phyloP scores from a whole-genome alignment of 2,113 vertebrate species.

The Poeciliopsis occidentalis region DNA sequence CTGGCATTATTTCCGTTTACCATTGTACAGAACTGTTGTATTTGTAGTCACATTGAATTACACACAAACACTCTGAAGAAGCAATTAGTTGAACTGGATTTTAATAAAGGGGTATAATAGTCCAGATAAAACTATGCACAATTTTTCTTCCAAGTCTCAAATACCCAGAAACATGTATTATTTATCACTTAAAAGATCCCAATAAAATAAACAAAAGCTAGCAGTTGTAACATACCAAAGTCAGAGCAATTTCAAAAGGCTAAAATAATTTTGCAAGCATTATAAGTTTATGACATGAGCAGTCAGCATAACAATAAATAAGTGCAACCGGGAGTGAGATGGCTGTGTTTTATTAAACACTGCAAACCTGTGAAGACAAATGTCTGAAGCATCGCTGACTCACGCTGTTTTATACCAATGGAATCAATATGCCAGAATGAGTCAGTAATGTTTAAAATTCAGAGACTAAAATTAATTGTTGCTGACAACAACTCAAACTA shows the following conservation, averaged over 20 bases:
- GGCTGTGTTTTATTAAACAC: slow-evolving; percentile 4
- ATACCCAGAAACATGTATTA: background rate
- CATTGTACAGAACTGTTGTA: no score
- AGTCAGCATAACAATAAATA: slow-evolving; percentile 30
- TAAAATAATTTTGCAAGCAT: background rate
- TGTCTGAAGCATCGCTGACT: background rate
- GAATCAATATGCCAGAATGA: slow-evolving; percentile 17
- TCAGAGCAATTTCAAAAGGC: background rate
- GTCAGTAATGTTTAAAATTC: slow-evolving; percentile 2
- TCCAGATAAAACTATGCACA: background rate
- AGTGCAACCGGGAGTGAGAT: slow-evolving; percentile 33
- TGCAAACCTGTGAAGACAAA: slow-evolving; percentile 12
- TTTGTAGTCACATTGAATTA: background rate
- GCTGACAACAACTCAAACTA: slow-evolving; percentile 11
- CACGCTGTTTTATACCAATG: slow-evolving; percentile 3
- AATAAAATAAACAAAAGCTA: background rate
- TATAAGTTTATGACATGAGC: slow-evolving; percentile 43
- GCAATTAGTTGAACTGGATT: background rate
- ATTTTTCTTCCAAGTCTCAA: background rate
- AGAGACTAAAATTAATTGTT: slow-evolving; percentile 5
- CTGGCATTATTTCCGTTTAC: no score
- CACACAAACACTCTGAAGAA: background rate
- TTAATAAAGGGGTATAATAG: no score
- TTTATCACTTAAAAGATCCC: background rate
- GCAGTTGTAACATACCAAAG: background rate